Conservation (phyloP, 2,888 invertebrate genomes). For the Romanomermis culicivorax region DNA sequence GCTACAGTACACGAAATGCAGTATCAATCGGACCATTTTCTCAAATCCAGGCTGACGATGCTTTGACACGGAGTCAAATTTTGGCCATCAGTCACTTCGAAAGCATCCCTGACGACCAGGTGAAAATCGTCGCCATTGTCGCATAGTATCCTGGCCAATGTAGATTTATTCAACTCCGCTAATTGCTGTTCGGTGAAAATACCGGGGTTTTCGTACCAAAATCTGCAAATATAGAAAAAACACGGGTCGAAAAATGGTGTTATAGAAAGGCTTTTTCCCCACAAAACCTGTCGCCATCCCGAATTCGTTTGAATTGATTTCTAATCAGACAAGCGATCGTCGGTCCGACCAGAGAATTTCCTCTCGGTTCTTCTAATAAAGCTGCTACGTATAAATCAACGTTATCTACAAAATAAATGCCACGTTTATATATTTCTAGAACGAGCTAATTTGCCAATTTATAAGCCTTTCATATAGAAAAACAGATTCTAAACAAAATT, state of each 20-base stretch:
- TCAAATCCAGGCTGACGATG: background rate
- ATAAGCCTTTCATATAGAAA: no score
- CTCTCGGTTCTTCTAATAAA: conserved; percentile 32
- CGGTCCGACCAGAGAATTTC: conserved; percentile 34
- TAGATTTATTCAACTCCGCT: conserved; percentile 55
- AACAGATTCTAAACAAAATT: no score
- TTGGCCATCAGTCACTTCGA: background rate
- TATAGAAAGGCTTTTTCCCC: background rate
- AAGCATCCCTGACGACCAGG: background rate
- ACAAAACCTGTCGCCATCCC: conserved; percentile 34
- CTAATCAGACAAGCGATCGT: conserved; percentile 34
- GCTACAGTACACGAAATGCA: no score
- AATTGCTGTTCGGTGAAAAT: conserved; percentile 41
- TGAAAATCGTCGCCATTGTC: conserved; percentile 54
- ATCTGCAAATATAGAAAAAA: conserved; percentile 20
- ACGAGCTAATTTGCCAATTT: no score
- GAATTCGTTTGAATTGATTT: conserved; percentile 33
- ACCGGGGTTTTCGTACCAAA: conserved; percentile 34
- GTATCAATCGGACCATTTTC: background rate
- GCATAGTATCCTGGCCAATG: conserved; percentile 61
- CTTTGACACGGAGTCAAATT: background rate
- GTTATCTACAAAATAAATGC: conserved; percentile 27
- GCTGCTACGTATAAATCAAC: conserved; percentile 36
- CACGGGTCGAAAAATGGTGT: background rate
- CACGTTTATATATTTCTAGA: no score